A percentile compares a stretch with the other conserved stretches of the same genome.
Evolutionary conservation across 2,888 invertebrate genomes (phyloP).

Genomic region (Amphipyra berbera): DNA sequence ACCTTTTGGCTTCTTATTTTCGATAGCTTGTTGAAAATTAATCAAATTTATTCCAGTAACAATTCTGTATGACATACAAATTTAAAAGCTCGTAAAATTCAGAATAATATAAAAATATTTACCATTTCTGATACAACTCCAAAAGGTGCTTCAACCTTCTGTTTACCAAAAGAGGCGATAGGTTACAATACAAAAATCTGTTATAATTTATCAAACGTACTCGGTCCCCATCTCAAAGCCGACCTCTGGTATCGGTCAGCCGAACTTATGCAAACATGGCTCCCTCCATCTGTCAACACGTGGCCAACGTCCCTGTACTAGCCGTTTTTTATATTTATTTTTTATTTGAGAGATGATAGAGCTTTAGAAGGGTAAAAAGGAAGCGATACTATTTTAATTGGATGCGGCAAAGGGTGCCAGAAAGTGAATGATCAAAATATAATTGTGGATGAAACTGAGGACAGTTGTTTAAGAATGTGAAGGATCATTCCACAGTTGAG

Average conservation of each 20-base stretch:
- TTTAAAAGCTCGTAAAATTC: too few species aligned
- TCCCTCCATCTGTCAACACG: constrained; percentile 79
- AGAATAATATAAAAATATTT: not conserved
- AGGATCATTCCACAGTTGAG: too few species aligned
- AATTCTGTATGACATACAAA: not conserved
- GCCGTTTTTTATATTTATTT: constrained; percentile 39
- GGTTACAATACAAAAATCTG: constrained; percentile 50
- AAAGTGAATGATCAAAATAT: too few species aligned
- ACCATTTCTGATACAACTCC: not conserved
- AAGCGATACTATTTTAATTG: not conserved
- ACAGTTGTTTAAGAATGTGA: too few species aligned
- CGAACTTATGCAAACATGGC: constrained; percentile 70
- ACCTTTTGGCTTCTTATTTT: not conserved
- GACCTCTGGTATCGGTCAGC: constrained; percentile 80
- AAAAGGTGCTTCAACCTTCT: constrained; percentile 17
- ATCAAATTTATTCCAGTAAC: not conserved
- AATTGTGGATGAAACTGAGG: too few species aligned
- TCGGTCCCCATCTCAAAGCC: constrained; percentile 65
- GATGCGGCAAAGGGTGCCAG: too few species aligned
- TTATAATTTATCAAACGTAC: constrained; percentile 44
- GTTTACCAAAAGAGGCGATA: constrained; percentile 40
- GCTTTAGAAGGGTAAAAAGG: constrained; percentile 23
- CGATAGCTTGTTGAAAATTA: not conserved
- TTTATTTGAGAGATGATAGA: constrained; percentile 20
- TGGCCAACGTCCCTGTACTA: constrained; percentile 59